phyloP scores from a whole-genome alignment of 2,797 vertebrate species.

The Cuniculus paca region DNA sequence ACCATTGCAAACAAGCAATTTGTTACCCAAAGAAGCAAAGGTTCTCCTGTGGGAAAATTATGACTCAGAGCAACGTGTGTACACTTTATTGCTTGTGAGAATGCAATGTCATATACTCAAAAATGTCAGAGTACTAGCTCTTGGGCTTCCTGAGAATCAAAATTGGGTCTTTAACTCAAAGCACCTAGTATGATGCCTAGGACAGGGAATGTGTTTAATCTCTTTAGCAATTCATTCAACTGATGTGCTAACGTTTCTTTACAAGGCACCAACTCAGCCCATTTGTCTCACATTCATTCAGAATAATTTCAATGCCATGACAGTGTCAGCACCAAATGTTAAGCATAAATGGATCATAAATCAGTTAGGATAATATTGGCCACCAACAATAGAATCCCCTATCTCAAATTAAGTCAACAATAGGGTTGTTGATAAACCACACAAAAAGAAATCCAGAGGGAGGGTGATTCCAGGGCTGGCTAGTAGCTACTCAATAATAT shows the following conservation, averaged over 20 bases:
- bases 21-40: conserved; percentile 44
- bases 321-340: background rate
- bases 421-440: background rate
- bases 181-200: background rate
- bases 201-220: background rate
- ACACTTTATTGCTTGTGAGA: background rate
- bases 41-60: conserved; percentile 33
- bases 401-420: background rate
- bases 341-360: background rate
- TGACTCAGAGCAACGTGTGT: background rate
- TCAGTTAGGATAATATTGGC: background rate
- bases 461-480: background rate
- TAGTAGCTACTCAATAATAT: background rate
- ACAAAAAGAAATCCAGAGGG: conserved; percentile 19
- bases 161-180: conserved; percentile 25
- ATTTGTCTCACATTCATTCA: background rate
- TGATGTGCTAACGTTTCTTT: background rate
- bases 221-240: background rate
- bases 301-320: background rate
- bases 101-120: background rate
- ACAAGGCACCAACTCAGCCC: background rate
- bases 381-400: background rate
- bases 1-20: conserved; percentile 43
- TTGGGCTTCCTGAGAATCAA: background rate
- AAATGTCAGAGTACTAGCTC: background rate